Base-by-base conservation (phyloP, 2,797 vertebrate genomes). In the Hydrocynus forskahlii region DNA sequence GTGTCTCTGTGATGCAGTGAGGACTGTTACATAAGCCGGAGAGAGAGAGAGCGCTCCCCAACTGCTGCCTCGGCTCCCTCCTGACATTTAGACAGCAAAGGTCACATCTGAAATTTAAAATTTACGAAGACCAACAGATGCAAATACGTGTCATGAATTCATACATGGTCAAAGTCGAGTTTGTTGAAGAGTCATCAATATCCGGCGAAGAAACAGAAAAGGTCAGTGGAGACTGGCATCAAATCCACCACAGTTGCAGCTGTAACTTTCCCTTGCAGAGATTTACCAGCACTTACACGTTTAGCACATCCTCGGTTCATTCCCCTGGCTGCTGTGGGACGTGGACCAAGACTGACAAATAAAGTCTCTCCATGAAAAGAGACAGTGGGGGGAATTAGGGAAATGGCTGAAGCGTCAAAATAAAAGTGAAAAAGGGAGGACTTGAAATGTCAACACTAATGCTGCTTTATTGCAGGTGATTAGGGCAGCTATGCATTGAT, bases 21-120 rank as follows among this genome's bases (percentile, higher is more conserved):
- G 88, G 86, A 86, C 84, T 87, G 87, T 94, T 94, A 93, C 87
- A 90, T 94, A 95, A 94, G 86, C 86, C 85, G 78, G 86, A 88
- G 88, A 86, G 76, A 91, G 86, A 88, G 88, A 86, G 76, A 91
- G 89, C 35, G 60, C 62, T 72, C 75, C 88, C 92, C 91, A 87
- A 88, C 91, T 88, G 90, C 89, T 90, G 91, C 86, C 90, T 89
- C 89, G 88, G 87, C 90, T 89, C 50, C 91, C 89, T 90, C 91
- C 88, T 95, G 94, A 93, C 94, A 95, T 95, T 95, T 95, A 93
- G 92, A 95, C 92, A 94, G 93, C 92, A 94, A 95, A 94, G 94
- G 94, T 95, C 94, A 93, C 92, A 95, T 94, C 91, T 94, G 90
- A 94, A 95, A 94, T 92, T 94, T 91, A 92, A 94, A 92, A 94